These are phyloP conservation scores for Elephantulus edwardii DNA, from an alignment of 2,113 vertebrate genomes.

Conservation along the genomic window DNA sequence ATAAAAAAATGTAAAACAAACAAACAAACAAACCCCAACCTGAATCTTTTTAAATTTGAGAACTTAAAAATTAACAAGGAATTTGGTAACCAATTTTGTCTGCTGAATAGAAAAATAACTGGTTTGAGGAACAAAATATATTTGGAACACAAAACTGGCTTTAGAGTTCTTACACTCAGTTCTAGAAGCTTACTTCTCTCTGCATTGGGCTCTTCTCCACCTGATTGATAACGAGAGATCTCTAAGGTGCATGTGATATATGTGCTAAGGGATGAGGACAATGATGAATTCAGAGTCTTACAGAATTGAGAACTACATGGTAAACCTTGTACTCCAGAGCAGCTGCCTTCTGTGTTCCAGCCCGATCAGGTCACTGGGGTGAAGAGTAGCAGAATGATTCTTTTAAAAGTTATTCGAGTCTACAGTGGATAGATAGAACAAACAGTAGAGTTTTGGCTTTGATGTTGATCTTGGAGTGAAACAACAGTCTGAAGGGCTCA, in stretches of 20 bases:
- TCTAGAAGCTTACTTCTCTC: neutral
- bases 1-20: no score
- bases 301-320: neutral
- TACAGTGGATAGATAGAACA: neutral
- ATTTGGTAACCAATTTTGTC: neutral
- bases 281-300: neutral
- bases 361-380: no score
- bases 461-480: slow-evolving; percentile 17
- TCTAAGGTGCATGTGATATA: fast-evolving
- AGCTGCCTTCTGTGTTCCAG: no score
- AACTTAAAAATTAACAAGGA: neutral
- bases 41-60: neutral
- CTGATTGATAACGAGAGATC: neutral
- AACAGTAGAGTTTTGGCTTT: slow-evolving; percentile 7
- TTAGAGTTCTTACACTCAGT: neutral
- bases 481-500: slow-evolving; percentile 8
- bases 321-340: no score
- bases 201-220: neutral
- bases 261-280: neutral
- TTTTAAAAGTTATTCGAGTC: neutral
- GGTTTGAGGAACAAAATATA: neutral
- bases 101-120: neutral
- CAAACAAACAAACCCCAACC: no score
- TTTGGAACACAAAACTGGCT: neutral
- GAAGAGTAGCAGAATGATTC: neutral